phyloP scores from a whole-genome alignment of 2,797 vertebrate genomes.

The Arctocebus calabarensis region DNA sequence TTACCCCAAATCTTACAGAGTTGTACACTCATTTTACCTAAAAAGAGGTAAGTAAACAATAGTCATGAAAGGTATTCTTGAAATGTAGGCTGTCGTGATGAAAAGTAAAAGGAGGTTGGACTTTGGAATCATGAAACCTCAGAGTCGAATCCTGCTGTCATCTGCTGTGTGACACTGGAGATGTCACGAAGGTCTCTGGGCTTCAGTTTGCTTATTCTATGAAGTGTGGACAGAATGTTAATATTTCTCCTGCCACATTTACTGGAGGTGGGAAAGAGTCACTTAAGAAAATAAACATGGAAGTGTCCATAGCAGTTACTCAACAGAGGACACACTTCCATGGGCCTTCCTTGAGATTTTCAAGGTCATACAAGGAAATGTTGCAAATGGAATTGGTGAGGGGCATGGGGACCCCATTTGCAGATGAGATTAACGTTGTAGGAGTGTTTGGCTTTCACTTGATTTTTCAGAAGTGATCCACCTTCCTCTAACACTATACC shows the following conservation, averaged over 20 bases:
- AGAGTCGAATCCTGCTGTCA: neutral
- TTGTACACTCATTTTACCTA: neutral
- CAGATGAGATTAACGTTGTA: neutral
- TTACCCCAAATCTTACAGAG: slow-evolving; percentile 69
- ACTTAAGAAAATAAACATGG: neutral
- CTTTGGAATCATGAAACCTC: neutral
- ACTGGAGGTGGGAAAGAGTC: neutral
- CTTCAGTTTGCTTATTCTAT: slow-evolving; percentile 8
- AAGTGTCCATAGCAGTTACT: neutral
- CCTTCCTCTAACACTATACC: slow-evolving; percentile 5
- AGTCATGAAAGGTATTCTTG: neutral
- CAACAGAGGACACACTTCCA: neutral
- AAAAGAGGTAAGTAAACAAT: neutral
- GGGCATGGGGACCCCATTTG: neutral
- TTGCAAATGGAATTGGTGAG: neutral
- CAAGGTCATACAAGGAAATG: neutral
- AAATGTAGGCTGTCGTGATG: neutral
- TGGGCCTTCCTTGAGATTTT: neutral
- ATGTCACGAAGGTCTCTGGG: neutral
- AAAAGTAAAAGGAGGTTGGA: neutral
- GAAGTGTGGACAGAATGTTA: neutral
- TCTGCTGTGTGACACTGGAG: neutral
- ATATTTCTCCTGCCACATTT: neutral
- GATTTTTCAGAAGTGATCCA: neutral
- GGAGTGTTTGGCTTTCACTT: neutral